A percentile compares a stretch with the other conserved stretches of the same genome.
Evolutionary conservation across 2,113 vertebrate genomes (phyloP).

Genomic region (Irena cyanogastra): DNA sequence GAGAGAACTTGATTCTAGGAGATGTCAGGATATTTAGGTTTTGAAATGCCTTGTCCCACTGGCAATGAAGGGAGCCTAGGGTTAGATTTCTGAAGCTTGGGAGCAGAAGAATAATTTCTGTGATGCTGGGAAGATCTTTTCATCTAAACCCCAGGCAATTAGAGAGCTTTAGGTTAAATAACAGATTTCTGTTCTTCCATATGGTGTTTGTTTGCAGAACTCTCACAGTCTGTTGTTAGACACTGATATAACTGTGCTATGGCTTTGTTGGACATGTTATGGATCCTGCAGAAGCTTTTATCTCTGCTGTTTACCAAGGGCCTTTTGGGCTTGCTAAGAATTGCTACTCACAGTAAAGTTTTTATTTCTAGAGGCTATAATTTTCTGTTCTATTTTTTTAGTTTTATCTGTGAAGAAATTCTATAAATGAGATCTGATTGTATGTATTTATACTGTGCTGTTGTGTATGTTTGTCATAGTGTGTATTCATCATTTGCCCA

Average conservation of each 20-base stretch:
- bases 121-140: constrained; percentile 3
- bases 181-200: constrained; percentile 43
- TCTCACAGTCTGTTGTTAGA: constrained; percentile 13
- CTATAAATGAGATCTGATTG: background rate
- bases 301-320: background rate
- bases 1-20: background rate
- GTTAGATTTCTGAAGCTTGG: background rate
- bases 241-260: background rate
- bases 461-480: background rate
- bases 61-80: background rate
- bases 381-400: background rate
- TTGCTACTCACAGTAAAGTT: background rate
- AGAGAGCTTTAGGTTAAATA: constrained; percentile 45
- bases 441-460: background rate
- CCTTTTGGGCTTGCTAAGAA: background rate
- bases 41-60: background rate
- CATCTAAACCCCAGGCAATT: constrained; percentile 20
- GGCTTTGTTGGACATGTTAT: background rate
- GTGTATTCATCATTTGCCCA: background rate
- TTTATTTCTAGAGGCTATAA: background rate
- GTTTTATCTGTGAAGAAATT: background rate
- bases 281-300: constrained; percentile 3
- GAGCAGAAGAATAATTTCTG: background rate
- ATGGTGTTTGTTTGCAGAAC: constrained; percentile 48
- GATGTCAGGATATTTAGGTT: background rate